A percentile compares a stretch with the other conserved stretches of the same genome.
Conservation (phyloP, 2,797 vertebrate genomes). For the Artibeus lituratus region DNA sequence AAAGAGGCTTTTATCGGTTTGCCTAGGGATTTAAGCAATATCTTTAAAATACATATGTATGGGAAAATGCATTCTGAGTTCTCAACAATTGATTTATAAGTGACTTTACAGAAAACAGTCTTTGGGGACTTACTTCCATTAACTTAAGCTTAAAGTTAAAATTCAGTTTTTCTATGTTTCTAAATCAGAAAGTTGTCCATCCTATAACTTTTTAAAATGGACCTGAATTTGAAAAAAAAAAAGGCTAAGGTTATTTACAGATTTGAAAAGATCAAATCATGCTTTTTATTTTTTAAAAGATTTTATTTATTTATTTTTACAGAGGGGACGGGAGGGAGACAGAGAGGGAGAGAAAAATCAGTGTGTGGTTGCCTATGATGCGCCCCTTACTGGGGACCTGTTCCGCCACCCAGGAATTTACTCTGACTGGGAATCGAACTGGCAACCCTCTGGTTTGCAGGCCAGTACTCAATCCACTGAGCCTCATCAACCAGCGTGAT, state of each 20-base stretch:
- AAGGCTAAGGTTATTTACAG: conserved; percentile 14
- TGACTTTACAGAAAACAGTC: conserved; percentile 35
- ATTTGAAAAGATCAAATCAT: conserved; percentile 5
- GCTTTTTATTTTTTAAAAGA: background rate
- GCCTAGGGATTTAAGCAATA: background rate
- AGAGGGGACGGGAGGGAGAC: too few relatives aligned
- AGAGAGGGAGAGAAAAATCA: too few relatives aligned
- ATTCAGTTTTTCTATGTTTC: conserved; percentile 34
- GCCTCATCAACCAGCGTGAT: background rate
- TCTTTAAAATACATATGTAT: conserved; percentile 40
- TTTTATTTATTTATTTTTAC: too few relatives aligned
- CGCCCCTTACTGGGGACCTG: too few relatives aligned
- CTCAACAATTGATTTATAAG: conserved; percentile 42
- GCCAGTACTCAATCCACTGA: too few relatives aligned
- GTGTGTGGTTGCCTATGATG: too few relatives aligned
- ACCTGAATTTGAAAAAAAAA: conserved; percentile 43
- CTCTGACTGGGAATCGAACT: too few relatives aligned
- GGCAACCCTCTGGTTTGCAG: too few relatives aligned
- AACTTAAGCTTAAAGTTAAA: conserved; percentile 59
- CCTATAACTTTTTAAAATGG: conserved; percentile 7
- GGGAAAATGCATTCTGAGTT: conserved; percentile 52
- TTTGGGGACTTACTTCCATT: conserved; percentile 17
- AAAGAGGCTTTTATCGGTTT: conserved; percentile 37
- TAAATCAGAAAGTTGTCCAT: conserved; percentile 39
- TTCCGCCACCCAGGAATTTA: too few relatives aligned